Evolutionary conservation across 2,888 invertebrate genomes (phyloP).

Genomic region (Sinohyriopsis cumingii): DNA sequence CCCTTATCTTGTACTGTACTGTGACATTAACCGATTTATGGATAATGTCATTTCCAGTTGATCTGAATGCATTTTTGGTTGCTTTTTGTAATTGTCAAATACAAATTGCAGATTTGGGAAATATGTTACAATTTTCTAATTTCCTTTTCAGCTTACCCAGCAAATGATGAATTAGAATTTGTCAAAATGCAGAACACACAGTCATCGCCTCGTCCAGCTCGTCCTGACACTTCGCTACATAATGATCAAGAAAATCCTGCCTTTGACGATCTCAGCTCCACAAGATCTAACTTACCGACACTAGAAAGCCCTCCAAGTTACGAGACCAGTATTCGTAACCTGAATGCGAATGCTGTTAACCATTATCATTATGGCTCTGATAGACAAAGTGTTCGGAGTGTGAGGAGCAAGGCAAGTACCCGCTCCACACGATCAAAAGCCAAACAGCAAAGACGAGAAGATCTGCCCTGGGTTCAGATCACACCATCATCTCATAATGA

Average conservation of each 20-base stretch:
- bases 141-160: conserved; percentile 63
- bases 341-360: conserved; percentile 38
- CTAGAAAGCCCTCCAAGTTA: conserved; percentile 62
- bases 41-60: no score
- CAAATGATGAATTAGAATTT: conserved; percentile 70
- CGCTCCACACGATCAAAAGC: conserved; percentile 56
- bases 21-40: no score
- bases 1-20: no score
- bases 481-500: conserved; percentile 51
- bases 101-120: background rate
- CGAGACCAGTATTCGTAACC: conserved; percentile 59
- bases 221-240: conserved; percentile 8
- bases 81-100: no score
- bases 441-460: conserved; percentile 38
- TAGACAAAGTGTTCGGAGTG: conserved; percentile 51
- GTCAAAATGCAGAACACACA: conserved; percentile 67
- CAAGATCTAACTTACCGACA: conserved; percentile 29
- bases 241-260: conserved; percentile 31
- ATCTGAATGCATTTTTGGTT: no score
- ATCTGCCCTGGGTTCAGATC: conserved; percentile 65
- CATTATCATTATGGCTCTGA: conserved; percentile 50
- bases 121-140: conserved; percentile 6
- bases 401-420: conserved; percentile 53
- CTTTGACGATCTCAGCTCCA: conserved; percentile 18
- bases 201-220: conserved; percentile 22